Percentiles rank a stretch among this genome's conserved stretches.
Conservation (phyloP, 2,888 invertebrate genomes). For the Idaea aversata region DNA sequence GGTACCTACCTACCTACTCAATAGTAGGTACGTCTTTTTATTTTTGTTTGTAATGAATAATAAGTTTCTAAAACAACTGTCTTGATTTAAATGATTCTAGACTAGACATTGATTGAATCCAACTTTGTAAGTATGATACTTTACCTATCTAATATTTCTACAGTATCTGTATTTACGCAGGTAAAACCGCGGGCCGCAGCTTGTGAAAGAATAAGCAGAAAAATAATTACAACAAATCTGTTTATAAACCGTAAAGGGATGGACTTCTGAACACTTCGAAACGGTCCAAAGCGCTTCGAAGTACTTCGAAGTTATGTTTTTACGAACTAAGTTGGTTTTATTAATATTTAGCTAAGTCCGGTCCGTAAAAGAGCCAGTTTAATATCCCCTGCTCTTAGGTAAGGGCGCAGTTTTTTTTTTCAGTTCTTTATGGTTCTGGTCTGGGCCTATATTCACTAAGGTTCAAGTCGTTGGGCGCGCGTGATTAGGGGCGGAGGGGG, state of each 20-base stretch:
- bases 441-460: no score
- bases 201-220: not conserved
- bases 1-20: no score
- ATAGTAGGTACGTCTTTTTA: no score
- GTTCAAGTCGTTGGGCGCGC: no score
- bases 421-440: not conserved
- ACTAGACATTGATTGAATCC: no score
- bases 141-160: no score
- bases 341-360: not conserved
- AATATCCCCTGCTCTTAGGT: not conserved
- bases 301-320: not conserved
- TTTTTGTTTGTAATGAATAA: no score
- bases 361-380: not conserved
- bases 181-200: not conserved
- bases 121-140: no score
- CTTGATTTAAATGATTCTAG: no score
- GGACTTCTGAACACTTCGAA: not conserved
- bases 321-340: not conserved
- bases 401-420: not conserved
- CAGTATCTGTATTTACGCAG: not conserved
- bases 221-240: not conserved
- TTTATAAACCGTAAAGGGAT: constrained; percentile 1
- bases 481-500: no score
- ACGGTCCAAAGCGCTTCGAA: not conserved
- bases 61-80: no score